A percentile compares a stretch with the other conserved stretches of the same genome.
These are phyloP conservation scores for Dicerorhinus sumatrensis DNA, from an alignment of 2,113 vertebrate species.

Conservation along the genomic window DNA sequence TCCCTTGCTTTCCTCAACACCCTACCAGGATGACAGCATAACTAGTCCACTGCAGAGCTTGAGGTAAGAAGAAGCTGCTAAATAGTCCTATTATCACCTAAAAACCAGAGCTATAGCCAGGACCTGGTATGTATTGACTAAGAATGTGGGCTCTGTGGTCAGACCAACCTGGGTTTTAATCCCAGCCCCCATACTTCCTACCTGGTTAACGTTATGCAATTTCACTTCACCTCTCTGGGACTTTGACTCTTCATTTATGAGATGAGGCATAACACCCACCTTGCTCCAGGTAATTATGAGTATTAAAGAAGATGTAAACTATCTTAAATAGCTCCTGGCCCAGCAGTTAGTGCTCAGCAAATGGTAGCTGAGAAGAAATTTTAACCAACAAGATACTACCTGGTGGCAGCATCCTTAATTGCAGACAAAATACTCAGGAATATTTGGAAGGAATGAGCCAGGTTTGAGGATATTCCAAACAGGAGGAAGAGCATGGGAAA, in stretches of 20 bases:
- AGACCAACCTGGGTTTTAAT: constrained; percentile 14
- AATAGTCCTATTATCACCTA: not conserved
- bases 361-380: not conserved
- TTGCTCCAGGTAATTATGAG: not conserved
- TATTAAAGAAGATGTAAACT: not conserved
- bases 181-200: not conserved
- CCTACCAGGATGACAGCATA: constrained; percentile 71
- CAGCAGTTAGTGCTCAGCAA: not conserved
- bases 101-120: not conserved
- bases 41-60: constrained; percentile 69
- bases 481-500: not conserved
- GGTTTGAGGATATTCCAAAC: not conserved
- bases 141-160: not conserved
- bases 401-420: constrained; percentile 31
- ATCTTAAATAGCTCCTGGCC: not conserved
- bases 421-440: not conserved
- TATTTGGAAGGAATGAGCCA: constrained; percentile 30
- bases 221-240: not conserved
- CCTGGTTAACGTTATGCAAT: not conserved
- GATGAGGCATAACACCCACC: not conserved
- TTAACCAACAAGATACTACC: constrained; percentile 18
- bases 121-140: not conserved
- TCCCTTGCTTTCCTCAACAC: constrained; percentile 46
- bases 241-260: constrained; percentile 12
- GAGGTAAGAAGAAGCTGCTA: constrained; percentile 70